Conservation (phyloP, 2,797 vertebrate genomes). For the Pagetopsis macropterus region DNA sequence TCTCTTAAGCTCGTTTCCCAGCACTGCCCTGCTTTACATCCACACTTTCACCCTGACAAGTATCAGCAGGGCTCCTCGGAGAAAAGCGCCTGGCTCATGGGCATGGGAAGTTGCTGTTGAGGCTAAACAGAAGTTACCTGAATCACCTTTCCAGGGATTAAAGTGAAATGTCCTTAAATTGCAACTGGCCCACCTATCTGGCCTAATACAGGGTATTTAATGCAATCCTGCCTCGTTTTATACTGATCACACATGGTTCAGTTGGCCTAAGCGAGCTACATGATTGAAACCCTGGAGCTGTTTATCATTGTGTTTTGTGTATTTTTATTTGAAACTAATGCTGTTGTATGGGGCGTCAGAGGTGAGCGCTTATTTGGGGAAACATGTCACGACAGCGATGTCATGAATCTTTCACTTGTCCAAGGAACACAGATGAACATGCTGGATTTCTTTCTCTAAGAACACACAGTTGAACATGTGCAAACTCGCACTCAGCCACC, state of each 20-base stretch:
- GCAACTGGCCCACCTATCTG: conserved; percentile 18
- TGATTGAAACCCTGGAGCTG: conserved; percentile 40
- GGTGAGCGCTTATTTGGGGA: conserved; percentile 17
- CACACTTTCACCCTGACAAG: conserved; percentile 8
- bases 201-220: conserved; percentile 29
- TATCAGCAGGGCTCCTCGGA: neutral
- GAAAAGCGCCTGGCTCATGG: conserved; percentile 4
- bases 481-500: conserved; percentile 54
- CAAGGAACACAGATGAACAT: conserved; percentile 33
- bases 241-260: conserved; percentile 23
- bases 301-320: conserved; percentile 22
- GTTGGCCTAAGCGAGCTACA: conserved; percentile 27
- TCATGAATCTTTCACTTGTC: conserved; percentile 36
- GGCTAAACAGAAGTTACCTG: conserved; percentile 31
- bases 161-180: conserved; percentile 16
- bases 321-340: conserved; percentile 40
- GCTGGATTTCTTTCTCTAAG: conserved; percentile 13
- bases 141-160: conserved; percentile 23
- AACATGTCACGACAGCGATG: conserved; percentile 53
- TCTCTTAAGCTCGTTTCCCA: conserved; percentile 48
- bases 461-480: conserved; percentile 44
- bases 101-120: conserved; percentile 9
- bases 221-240: conserved; percentile 30
- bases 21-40: conserved; percentile 23
- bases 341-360: conserved; percentile 2